Base-by-base conservation (phyloP, 2,888 invertebrate species). In the Pristionchus entomophagus region DNA sequence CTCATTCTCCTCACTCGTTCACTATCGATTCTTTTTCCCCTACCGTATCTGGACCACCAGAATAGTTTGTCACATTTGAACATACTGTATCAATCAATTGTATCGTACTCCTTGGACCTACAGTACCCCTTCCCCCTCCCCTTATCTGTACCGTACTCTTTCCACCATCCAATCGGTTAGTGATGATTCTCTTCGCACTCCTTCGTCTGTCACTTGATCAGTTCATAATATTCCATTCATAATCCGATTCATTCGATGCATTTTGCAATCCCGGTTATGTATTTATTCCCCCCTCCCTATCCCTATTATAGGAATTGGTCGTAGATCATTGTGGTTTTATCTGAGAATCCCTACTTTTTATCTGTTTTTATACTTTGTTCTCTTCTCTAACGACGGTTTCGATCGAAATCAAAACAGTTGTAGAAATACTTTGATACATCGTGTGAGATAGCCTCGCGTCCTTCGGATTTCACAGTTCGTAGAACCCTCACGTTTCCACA, bases 341-440 rank as follows among this genome's bases (percentile, higher is more conserved):
- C 69, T 19, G 69, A 69, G 38, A 38, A 38, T 69, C 32, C 35
- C 38, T 8, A 19, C 35, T 69, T 69, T 69, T 69, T 69, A 69
- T 69, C 69, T 17, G 38, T 69, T 69, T 69, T 69, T 38, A 32
- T 38, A 69, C 38, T 69, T 69, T 69, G 69, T 69, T 69, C 69
- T 35, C 19, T 41, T 41, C 69, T 69, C 69, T 69, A 69, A 69
- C 69, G 69, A 69, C 69, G 69, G 69, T 69, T 69, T 69, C 69
- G 29, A 69, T 38, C 69, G 69, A 69, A 69, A 69, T 69, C 69
- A 38, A 69, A 69, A 38, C 69, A 69, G 69, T 69, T 38, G 38
- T 69, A 69, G 69, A 69, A 69, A 69, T 69, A 69, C 69, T 69
- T 69, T 69, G 69, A 69, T 69, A 69, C 69, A 69, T 69, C 38